Percentiles rank a stretch among this genome's conserved stretches.
Conservation (phyloP, 2,797 vertebrate species). For the Synanceia verrucosa region DNA sequence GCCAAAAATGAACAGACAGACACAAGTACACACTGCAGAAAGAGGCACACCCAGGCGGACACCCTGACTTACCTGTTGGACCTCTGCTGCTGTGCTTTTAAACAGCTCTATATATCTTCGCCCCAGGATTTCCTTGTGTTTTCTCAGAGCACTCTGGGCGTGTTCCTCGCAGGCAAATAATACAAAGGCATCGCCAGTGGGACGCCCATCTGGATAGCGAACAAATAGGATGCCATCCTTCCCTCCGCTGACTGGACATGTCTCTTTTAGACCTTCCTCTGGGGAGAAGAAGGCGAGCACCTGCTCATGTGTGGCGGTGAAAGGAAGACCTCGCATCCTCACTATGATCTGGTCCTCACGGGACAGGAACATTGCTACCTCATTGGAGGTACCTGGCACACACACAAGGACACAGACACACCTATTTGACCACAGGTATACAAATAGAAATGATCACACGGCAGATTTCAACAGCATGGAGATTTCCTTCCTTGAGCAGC, state of each 20-base stretch:
- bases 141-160: conserved; percentile 93
- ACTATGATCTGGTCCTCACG: conserved; percentile 95
- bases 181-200: conserved; percentile 96
- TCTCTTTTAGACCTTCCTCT: conserved; percentile 67
- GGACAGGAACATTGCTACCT: conserved; percentile 95
- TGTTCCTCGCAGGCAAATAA: conserved; percentile 95
- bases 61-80: conserved; percentile 89
- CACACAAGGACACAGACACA: conserved; percentile 15
- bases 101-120: conserved; percentile 98
- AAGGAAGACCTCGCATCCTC: conserved; percentile 95
- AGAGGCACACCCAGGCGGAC: conserved; percentile 4
- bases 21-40: neutral
- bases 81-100: conserved; percentile 96
- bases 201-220: conserved; percentile 94
- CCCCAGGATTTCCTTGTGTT: conserved; percentile 96
- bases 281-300: conserved; percentile 91
- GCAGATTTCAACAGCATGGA: neutral
- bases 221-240: conserved; percentile 95
- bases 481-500: neutral
- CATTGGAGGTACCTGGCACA: conserved; percentile 91
- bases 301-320: conserved; percentile 91
- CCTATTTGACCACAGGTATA: neutral
- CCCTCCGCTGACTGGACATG: conserved; percentile 89
- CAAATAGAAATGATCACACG: neutral
- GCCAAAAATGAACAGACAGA: neutral